These are phyloP conservation scores for Dendrocopos noguchii DNA, from an alignment of 2,113 vertebrate genomes.

Conservation along the genomic window DNA sequence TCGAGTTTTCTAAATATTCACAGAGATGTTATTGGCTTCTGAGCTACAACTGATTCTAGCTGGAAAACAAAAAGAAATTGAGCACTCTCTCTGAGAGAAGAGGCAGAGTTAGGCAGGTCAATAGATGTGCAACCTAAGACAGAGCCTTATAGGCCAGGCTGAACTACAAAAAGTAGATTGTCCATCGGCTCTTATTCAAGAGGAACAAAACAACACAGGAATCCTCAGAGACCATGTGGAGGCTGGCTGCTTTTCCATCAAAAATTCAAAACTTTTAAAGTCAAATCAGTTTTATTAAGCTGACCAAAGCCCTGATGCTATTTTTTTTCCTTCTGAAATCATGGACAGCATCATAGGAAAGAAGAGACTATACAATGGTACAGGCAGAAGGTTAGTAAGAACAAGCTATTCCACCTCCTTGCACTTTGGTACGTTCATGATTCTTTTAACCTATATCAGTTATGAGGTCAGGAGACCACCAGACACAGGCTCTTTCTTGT, in stretches of 20 bases:
- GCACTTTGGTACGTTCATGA: too few relatives aligned
- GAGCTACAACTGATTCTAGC: neutral
- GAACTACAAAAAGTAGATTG: neutral
- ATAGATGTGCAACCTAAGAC: neutral
- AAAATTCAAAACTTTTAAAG: neutral
- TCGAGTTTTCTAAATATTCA: neutral
- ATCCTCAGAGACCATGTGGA: neutral
- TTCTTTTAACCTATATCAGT: neutral
- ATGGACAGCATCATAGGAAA: neutral
- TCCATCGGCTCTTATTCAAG: neutral
- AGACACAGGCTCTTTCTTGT: neutral
- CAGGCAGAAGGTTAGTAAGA: neutral
- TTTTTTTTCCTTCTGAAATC: neutral
- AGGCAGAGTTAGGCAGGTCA: neutral
- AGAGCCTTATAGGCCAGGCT: neutral
- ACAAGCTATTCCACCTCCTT: neutral
- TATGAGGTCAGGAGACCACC: neutral
- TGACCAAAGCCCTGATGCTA: neutral
- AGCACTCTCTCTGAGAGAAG: neutral
- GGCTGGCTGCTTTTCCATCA: neutral
- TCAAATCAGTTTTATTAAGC: neutral
- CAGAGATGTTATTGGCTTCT: neutral
- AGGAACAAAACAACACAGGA: neutral
- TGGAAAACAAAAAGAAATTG: neutral
- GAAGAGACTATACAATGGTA: neutral